These are phyloP conservation scores for Tragelaphus scriptus DNA, from an alignment of 2,113 vertebrate species.

Conservation along the genomic window DNA sequence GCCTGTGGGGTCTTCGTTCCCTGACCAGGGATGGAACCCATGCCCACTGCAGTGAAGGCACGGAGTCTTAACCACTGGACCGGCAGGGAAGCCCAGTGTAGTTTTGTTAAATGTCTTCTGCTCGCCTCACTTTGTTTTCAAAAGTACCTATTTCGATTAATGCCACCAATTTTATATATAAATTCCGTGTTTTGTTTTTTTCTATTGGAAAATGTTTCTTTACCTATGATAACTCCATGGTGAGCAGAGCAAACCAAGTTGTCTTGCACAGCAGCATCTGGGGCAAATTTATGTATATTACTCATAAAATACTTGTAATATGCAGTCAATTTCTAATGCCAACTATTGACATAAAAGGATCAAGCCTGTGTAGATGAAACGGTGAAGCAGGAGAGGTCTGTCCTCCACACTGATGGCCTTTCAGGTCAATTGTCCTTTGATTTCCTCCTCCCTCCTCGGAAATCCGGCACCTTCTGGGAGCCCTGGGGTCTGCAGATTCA, in stretches of 20 bases:
- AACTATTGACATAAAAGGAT: not conserved
- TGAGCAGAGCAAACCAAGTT: not conserved
- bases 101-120: not conserved
- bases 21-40: not conserved
- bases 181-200: not conserved
- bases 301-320: not conserved
- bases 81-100: not conserved
- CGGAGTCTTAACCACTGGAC: not conserved
- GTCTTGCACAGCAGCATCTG: not conserved
- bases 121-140: not conserved
- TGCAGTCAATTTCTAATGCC: not conserved
- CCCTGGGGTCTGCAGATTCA: not conserved
- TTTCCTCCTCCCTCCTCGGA: not conserved
- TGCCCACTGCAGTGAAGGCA: not conserved
- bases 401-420: not conserved
- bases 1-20: not conserved
- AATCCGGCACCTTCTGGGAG: conserved; percentile 29
- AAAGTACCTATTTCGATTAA: not conserved
- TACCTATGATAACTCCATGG: not conserved
- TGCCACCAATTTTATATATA: not conserved
- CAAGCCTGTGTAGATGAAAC: not conserved
- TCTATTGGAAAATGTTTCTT: not conserved
- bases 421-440: not conserved
- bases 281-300: not conserved
- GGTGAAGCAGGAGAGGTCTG: not conserved